Percentiles rank a stretch among this genome's conserved stretches.
Conservation (phyloP, 2,888 invertebrate species). For the Mesorhabditis sp. region DNA sequence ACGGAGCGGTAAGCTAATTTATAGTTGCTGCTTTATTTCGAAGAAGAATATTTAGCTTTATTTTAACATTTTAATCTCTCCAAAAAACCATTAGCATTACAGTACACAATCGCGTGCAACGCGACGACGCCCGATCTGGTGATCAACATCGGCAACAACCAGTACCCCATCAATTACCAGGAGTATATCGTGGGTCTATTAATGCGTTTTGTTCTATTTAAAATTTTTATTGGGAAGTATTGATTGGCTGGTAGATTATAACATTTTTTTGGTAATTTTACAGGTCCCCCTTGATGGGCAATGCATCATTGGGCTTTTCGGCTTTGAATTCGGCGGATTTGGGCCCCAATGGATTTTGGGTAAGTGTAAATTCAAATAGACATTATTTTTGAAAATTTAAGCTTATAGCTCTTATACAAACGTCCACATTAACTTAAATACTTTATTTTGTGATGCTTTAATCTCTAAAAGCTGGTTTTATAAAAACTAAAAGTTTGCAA, state of each 20-base stretch:
- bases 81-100: neutral
- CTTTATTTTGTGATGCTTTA: no score
- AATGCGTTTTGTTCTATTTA: no score
- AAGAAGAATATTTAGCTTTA: neutral
- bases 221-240: no score
- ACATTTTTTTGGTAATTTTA: neutral
- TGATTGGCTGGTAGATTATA: no score
- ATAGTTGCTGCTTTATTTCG: no score
- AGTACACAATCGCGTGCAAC: slow-evolving; percentile 11
- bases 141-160: slow-evolving; percentile 12
- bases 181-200: neutral
- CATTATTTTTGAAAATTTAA: neutral
- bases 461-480: no score
- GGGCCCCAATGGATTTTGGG: slow-evolving; percentile 5
- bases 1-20: slow-evolving; percentile 4
- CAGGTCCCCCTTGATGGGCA: neutral
- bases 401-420: neutral
- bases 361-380: neutral
- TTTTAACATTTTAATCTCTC: neutral
- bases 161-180: slow-evolving; percentile 5
- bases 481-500: no score
- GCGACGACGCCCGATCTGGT: slow-evolving; percentile 13
- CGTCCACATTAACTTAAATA: no score
- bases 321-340: neutral
- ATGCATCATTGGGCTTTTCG: slow-evolving; percentile 1